phyloP scores from a whole-genome alignment of 2,888 invertebrate species.

The Thecophora atra region DNA sequence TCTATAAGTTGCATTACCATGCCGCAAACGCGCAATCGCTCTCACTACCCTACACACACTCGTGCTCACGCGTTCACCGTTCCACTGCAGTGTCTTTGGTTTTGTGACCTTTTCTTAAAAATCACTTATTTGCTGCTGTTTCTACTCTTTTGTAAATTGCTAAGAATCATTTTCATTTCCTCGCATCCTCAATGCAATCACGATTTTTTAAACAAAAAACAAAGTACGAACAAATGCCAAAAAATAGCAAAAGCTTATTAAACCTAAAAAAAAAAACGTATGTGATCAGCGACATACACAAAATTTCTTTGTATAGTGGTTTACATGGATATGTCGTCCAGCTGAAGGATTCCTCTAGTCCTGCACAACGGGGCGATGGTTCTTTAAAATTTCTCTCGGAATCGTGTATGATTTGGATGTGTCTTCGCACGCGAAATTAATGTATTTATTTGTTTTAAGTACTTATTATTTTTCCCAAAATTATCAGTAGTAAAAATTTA shows the following conservation, averaged over 20 bases:
- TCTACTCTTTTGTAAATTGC: slow-evolving; percentile 12
- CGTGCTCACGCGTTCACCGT: not conserved
- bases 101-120: slow-evolving; percentile 24
- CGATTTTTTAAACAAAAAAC: not conserved
- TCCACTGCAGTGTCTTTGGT: slow-evolving; percentile 10
- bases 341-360: too few relatives aligned
- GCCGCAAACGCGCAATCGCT: slow-evolving; percentile 13
- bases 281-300: not conserved
- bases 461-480: not conserved
- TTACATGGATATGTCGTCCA: too few relatives aligned
- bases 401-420: too few relatives aligned
- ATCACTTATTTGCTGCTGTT: slow-evolving; percentile 10
- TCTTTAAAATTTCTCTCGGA: too few relatives aligned
- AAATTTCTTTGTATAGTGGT: too few relatives aligned
- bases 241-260: slow-evolving; percentile 3
- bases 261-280: not conserved
- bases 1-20: slow-evolving; percentile 15
- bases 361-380: too few relatives aligned
- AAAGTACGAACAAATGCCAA: slow-evolving; percentile 9
- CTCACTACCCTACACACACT: not conserved
- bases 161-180: slow-evolving; percentile 1
- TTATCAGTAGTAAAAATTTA: not conserved
- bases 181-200: not conserved
- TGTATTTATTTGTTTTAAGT: not conserved
- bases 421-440: too few relatives aligned